Evolutionary conservation across 2,113 vertebrate species (phyloP).

Genomic region (Osmerus mordax): DNA sequence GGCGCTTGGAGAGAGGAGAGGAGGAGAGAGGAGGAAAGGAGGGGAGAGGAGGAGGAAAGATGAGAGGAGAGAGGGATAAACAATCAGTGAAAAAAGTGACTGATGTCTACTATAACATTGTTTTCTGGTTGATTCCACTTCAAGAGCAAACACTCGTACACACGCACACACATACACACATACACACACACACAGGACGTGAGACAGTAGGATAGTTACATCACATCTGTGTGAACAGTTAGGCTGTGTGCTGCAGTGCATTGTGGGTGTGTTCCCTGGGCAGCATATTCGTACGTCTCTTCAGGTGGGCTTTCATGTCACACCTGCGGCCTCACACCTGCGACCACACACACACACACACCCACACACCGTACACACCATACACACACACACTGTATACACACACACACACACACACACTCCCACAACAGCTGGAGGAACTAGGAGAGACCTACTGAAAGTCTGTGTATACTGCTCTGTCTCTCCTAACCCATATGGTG

Average conservation of each 20-base stretch:
- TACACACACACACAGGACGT: too few species aligned
- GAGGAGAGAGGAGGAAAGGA: not conserved
- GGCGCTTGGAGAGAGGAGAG: not conserved
- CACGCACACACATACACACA: too few species aligned
- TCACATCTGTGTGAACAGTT: too few species aligned
- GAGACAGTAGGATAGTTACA: too few species aligned
- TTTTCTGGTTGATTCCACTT: too few species aligned
- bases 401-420: not conserved
- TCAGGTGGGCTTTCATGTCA: slow-evolving; percentile 21
- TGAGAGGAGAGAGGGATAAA: too few species aligned
- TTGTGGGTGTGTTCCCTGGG: not conserved
- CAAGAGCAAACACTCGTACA: too few species aligned
- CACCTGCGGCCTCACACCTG: slow-evolving; percentile 23
- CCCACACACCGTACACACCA: not conserved
- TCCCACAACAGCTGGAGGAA: not conserved
- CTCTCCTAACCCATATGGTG: slow-evolving; percentile 1
- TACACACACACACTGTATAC: slow-evolving; percentile 10
- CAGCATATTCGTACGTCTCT: not conserved
- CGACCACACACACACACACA: not conserved
- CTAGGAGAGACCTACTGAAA: not conserved
- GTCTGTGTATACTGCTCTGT: not conserved
- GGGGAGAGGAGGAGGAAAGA: not conserved
- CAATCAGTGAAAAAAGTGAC: too few species aligned
- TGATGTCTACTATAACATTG: too few species aligned
- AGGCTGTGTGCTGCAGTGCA: too few species aligned